A percentile compares a stretch with the other conserved stretches of the same genome.
phyloP scores from a whole-genome alignment of 1,140 invertebrate genomes.

The Drosophila chauvacae region DNA sequence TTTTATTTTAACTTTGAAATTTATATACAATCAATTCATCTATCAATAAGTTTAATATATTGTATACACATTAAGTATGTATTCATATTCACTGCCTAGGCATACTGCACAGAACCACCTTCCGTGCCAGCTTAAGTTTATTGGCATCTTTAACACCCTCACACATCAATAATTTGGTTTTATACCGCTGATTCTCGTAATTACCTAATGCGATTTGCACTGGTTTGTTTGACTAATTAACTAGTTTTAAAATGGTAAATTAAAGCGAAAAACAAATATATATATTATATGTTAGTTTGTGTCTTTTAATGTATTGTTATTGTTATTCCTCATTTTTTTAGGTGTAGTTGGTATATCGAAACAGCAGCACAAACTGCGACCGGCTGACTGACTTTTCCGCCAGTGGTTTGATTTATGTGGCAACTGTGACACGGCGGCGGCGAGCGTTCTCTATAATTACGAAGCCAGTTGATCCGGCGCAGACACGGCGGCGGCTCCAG shows the following conservation, averaged over 20 bases:
- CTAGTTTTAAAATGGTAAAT: background rate
- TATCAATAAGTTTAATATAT: too few relatives aligned
- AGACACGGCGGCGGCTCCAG: slow-evolving; percentile 57
- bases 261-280: background rate
- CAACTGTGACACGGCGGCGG: slow-evolving; percentile 70
- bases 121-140: too few relatives aligned
- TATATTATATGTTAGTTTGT: background rate
- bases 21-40: too few relatives aligned
- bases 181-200: too few relatives aligned
- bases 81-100: too few relatives aligned
- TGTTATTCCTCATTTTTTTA: background rate
- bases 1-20: too few relatives aligned
- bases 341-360: slow-evolving; percentile 8
- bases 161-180: too few relatives aligned
- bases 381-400: slow-evolving; percentile 71
- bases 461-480: slow-evolving; percentile 38
- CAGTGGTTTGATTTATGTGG: slow-evolving; percentile 74
- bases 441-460: slow-evolving; percentile 75
- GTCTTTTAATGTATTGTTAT: background rate
- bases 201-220: background rate
- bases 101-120: too few relatives aligned
- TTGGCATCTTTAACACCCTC: too few relatives aligned
- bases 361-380: slow-evolving; percentile 36
- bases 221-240: background rate
- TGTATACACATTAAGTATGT: too few relatives aligned